These are phyloP conservation scores for Helarctos malayanus DNA, from an alignment of 2,797 vertebrate species.

Conservation along the genomic window DNA sequence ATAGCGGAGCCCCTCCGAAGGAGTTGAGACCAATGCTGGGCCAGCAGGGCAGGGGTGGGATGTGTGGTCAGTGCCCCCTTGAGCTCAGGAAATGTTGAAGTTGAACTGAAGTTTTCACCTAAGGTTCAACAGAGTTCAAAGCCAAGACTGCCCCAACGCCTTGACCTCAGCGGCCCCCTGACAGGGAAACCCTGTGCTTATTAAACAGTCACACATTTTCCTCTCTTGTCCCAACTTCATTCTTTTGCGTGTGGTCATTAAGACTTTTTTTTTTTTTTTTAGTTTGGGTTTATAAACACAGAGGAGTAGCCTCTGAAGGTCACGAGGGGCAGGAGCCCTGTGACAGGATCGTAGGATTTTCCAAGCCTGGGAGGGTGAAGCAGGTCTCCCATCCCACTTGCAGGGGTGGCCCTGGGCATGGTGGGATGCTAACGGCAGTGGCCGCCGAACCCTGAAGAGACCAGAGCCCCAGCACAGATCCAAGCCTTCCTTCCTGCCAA, in stretches of 20 bases:
- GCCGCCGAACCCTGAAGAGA: not conserved
- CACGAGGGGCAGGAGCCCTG: not conserved
- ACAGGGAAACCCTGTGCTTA: not conserved
- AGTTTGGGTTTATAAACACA: not conserved
- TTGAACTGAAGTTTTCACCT: not conserved
- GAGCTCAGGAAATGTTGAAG: not conserved
- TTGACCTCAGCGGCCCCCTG: not conserved
- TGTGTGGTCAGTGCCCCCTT: not conserved
- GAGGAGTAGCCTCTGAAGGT: not conserved
- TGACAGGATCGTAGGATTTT: not conserved
- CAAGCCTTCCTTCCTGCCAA: not conserved
- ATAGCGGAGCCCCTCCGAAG: not conserved
- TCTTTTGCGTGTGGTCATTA: not conserved
- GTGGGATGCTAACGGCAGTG: not conserved
- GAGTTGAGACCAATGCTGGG: not conserved
- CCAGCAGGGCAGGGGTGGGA: fast-evolving
- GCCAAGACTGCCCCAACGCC: not conserved
- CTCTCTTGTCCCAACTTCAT: not conserved
- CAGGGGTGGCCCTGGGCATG: not conserved
- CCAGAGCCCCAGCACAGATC: not conserved
- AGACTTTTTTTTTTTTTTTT: not conserved
- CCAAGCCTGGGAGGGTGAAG: not conserved
- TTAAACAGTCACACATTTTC: not conserved
- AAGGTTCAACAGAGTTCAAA: not conserved
- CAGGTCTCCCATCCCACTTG: not conserved